Conservation (phyloP, 2,113 vertebrate species). For the Cyphomyrus discorhynchus region DNA sequence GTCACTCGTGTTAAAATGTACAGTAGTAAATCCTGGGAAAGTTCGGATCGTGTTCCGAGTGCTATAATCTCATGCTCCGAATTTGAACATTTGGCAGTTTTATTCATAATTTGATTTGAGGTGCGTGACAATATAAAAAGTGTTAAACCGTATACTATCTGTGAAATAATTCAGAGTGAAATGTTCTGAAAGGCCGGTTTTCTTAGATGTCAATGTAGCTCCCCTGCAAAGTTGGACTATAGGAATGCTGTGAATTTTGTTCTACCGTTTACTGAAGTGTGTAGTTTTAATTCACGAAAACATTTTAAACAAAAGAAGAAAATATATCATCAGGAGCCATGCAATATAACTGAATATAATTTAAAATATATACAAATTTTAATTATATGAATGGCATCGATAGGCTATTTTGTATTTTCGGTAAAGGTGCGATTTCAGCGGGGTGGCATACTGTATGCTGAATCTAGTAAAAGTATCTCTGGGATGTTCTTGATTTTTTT, state of each 20-base stretch:
- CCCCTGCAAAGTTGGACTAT: neutral
- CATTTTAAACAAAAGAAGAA: neutral
- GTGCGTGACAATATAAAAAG: neutral
- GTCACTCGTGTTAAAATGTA: neutral
- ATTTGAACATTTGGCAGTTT: neutral
- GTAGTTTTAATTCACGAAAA: neutral
- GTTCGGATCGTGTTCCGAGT: neutral
- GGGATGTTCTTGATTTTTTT: neutral
- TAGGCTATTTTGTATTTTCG: neutral
- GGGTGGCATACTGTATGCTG: neutral
- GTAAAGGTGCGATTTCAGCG: neutral
- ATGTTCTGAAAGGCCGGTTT: neutral
- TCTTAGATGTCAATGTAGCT: neutral
- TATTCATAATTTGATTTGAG: neutral
- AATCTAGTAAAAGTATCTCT: neutral
- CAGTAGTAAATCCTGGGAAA: neutral
- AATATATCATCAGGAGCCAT: neutral
- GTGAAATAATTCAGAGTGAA: neutral
- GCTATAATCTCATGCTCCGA: neutral
- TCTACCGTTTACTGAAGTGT: neutral
- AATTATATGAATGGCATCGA: neutral
- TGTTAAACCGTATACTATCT: neutral
- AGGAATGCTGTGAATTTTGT: neutral
- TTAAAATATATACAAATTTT: neutral
- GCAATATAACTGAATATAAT: neutral